phyloP scores from a whole-genome alignment of 2,888 invertebrate genomes.

The Lutraria lutraria region DNA sequence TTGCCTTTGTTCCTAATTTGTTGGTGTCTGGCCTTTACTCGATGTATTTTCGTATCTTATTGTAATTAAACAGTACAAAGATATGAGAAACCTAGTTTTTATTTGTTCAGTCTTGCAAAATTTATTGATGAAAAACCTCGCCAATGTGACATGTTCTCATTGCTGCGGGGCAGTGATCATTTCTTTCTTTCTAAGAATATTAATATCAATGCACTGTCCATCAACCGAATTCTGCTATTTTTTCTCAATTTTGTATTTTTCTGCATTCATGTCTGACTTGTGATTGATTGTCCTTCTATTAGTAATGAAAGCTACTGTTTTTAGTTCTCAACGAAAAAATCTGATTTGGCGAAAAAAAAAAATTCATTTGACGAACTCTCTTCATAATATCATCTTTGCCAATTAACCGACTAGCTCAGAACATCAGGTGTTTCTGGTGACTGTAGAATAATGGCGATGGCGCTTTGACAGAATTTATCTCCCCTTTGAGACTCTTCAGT shows the following conservation, averaged over 20 bases:
- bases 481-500: constrained; percentile 46
- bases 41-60: no score
- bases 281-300: background rate
- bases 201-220: background rate
- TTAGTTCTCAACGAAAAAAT: background rate
- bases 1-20: background rate
- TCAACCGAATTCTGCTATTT: background rate
- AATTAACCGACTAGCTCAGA: background rate
- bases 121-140: background rate
- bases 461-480: constrained; percentile 37
- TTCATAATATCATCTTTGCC: background rate
- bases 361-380: background rate
- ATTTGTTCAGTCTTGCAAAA: background rate
- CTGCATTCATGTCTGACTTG: background rate
- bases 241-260: background rate
- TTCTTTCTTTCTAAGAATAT: background rate
- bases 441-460: constrained; percentile 13
- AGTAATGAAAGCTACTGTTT: background rate
- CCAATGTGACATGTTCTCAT: background rate
- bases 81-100: background rate
- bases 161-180: background rate
- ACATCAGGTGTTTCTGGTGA: constrained; percentile 9
- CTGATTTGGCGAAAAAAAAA: background rate
- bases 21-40: background rate
- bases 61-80: no score